A percentile compares a stretch with the other conserved stretches of the same genome.
phyloP scores from a whole-genome alignment of 1,140 invertebrate species.

The Camponotus pennsylvanicus region DNA sequence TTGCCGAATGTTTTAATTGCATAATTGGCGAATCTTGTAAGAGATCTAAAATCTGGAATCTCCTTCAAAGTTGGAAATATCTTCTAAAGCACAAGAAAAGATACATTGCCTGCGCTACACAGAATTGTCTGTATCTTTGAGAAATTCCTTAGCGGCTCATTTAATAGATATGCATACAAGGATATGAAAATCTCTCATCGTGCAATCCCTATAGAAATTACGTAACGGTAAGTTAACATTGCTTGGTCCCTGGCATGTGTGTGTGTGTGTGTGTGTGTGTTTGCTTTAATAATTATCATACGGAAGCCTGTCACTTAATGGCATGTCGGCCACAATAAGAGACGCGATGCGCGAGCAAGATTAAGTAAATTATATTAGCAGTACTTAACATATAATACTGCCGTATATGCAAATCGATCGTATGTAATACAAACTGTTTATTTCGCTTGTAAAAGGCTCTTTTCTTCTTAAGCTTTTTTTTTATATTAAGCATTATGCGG shows the following conservation, averaged over 20 bases:
- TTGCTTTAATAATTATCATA: constrained; percentile 53
- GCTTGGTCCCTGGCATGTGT: constrained; percentile 55
- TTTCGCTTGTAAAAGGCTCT: constrained; percentile 8
- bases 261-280: neutral
- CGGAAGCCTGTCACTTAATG: constrained; percentile 40
- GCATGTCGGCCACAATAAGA: constrained; percentile 30
- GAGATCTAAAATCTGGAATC: constrained; percentile 21
- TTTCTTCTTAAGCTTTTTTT: constrained; percentile 7
- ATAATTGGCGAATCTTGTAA: constrained; percentile 36
- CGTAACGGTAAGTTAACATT: constrained; percentile 40
- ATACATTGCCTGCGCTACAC: constrained; percentile 16
- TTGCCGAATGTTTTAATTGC: constrained; percentile 16
- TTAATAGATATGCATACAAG: constrained; percentile 37
- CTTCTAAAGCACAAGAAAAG: constrained; percentile 1
- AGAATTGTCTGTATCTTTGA: constrained; percentile 11
- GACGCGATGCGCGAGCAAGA: constrained; percentile 29
- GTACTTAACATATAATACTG: constrained; percentile 7
- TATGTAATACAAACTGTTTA: constrained; percentile 20
- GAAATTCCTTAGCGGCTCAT: constrained; percentile 40
- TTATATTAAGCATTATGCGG: neutral
- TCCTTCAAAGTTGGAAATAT: constrained; percentile 30
- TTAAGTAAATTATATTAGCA: constrained; percentile 33
- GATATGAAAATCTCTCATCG: constrained; percentile 38
- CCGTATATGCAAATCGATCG: constrained; percentile 39
- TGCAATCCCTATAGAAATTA: constrained; percentile 43